These are phyloP conservation scores for Pteropus rufus DNA, from an alignment of 2,797 vertebrate genomes.

Conservation along the genomic window DNA sequence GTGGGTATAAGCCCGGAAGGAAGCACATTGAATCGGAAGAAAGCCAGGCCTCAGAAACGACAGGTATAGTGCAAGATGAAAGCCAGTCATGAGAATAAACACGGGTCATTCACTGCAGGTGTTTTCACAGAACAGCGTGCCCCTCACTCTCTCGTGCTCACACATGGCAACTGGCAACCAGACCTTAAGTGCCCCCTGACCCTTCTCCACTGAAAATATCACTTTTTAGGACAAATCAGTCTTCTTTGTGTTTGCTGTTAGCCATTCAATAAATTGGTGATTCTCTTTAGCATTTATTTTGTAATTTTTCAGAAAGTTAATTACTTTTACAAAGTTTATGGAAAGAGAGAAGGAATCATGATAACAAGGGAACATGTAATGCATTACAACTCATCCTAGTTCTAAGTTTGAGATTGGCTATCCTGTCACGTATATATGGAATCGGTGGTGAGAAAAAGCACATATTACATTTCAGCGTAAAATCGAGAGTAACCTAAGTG, in stretches of 20 bases:
- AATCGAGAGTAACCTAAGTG: not conserved
- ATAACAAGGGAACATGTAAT: not conserved
- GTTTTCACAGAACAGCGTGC: not conserved
- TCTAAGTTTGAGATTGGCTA: not conserved
- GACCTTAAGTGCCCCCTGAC: not conserved
- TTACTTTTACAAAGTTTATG: not conserved
- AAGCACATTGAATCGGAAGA: not conserved
- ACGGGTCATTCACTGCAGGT: not conserved
- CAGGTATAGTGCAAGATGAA: not conserved
- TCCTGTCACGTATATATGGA: not conserved
- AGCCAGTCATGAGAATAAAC: not conserved
- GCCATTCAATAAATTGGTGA: not conserved
- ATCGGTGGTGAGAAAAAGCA: not conserved
- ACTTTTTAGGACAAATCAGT: not conserved
- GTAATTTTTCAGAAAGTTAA: slow-evolving; percentile 25
- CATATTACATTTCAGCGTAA: not conserved
- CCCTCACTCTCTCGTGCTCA: not conserved
- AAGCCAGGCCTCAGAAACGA: not conserved
- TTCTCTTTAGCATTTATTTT: not conserved
- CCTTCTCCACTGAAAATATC: not conserved
- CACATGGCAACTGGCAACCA: not conserved
- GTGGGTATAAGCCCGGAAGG: no score
- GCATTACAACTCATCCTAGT: not conserved
- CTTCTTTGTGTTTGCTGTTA: not conserved
- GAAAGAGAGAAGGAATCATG: not conserved